phyloP scores from a whole-genome alignment of 2,888 invertebrate species.

The Acholoe squamosa region DNA sequence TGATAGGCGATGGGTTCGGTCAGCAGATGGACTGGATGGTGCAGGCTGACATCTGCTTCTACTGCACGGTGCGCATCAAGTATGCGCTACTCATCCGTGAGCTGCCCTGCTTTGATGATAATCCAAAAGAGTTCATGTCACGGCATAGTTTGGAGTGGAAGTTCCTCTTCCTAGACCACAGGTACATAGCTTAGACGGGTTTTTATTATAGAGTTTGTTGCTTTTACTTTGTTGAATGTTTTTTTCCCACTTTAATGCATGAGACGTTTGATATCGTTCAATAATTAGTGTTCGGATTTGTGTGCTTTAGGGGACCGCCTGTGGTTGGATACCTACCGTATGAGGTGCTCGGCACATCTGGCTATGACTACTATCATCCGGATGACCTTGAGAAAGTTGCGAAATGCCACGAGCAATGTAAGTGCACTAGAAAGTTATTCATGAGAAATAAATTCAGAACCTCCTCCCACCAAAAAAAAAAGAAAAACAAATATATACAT shows the following conservation, averaged over 20 bases:
- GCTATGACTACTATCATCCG: conserved; percentile 97
- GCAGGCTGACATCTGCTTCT: conserved; percentile 73
- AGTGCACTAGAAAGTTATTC: too few relatives aligned
- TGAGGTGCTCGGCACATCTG: conserved; percentile 96
- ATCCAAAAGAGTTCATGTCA: conserved; percentile 92
- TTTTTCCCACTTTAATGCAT: not conserved
- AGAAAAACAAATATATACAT: too few relatives aligned
- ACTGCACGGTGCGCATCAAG: conserved; percentile 87
- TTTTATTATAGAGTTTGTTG: not conserved
- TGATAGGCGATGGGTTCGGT: not conserved
- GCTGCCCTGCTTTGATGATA: conserved; percentile 86
- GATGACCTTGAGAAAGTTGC: conserved; percentile 95
- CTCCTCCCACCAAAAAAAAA: too few relatives aligned
- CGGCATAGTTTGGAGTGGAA: conserved; percentile 98
- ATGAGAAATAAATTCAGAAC: too few relatives aligned
- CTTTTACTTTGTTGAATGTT: conserved; percentile 15
- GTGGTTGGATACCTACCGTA: conserved; percentile 97
- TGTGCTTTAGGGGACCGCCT: conserved; percentile 88
- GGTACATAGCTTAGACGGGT: conserved; percentile 80
- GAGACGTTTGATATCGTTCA: too few relatives aligned
- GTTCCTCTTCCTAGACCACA: conserved; percentile 94
- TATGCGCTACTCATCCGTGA: conserved; percentile 93
- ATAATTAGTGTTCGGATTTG: not conserved
- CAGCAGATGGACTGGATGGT: conserved; percentile 11
- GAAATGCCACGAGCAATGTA: conserved; percentile 92